Percentiles rank a stretch among this genome's conserved stretches.
phyloP scores from a whole-genome alignment of 2,888 invertebrate genomes.

The Athalia rosae region DNA sequence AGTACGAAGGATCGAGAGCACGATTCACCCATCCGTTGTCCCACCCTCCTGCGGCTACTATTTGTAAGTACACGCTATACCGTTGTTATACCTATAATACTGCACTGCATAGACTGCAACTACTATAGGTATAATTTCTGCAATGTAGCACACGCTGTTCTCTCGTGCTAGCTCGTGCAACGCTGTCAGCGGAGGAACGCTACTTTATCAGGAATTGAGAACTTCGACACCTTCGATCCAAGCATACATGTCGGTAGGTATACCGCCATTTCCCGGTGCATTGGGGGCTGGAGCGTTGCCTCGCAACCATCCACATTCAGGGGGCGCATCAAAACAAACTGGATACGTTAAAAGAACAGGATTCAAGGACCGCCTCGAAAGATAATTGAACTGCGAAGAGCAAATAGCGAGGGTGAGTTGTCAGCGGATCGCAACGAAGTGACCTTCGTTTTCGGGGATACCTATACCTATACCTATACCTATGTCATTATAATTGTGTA shows the following conservation, averaged over 20 bases:
- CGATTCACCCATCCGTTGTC: too few species aligned
- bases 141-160: not conserved
- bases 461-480: too few species aligned
- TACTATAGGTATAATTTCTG: not conserved
- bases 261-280: not conserved
- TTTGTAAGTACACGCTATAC: too few species aligned
- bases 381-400: not conserved
- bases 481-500: too few species aligned
- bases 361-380: conserved; percentile 13
- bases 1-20: not conserved
- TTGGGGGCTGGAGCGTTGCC: conserved; percentile 18
- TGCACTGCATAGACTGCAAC: too few species aligned
- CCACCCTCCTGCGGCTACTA: too few species aligned
- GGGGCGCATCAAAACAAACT: conserved; percentile 41
- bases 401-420: too few species aligned
- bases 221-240: not conserved
- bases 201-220: conserved; percentile 30
- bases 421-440: too few species aligned
- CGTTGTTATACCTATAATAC: too few species aligned
- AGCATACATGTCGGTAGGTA: not conserved
- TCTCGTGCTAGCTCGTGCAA: not conserved
- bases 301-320: conserved; percentile 17
- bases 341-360: conserved; percentile 37
- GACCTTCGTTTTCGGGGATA: too few species aligned
- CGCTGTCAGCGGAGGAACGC: conserved; percentile 9